These are phyloP conservation scores for Aleiodes testaceus DNA, from an alignment of 2,888 invertebrate genomes.

Conservation along the genomic window DNA sequence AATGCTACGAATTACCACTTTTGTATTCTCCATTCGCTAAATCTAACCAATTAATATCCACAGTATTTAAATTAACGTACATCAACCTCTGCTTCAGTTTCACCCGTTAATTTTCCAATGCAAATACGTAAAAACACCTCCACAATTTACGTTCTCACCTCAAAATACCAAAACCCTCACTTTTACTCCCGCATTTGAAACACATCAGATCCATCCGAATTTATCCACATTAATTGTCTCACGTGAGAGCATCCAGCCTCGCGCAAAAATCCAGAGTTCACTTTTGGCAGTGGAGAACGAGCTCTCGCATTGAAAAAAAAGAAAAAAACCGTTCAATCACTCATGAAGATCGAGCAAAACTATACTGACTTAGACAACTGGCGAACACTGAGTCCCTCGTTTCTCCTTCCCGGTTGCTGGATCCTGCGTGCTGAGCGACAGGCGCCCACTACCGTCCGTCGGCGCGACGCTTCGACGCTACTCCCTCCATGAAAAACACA, in stretches of 20 bases:
- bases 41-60: slow-evolving; percentile 31
- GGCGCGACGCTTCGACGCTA: slow-evolving; percentile 38
- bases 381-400: slow-evolving; percentile 39
- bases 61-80: slow-evolving; percentile 38
- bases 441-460: slow-evolving; percentile 54
- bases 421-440: slow-evolving; percentile 69
- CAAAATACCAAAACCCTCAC: slow-evolving; percentile 40
- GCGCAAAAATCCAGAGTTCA: neutral
- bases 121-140: slow-evolving; percentile 46
- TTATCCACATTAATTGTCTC: slow-evolving; percentile 21
- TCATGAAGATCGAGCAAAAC: slow-evolving; percentile 48
- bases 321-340: slow-evolving; percentile 49
- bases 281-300: slow-evolving; percentile 26
- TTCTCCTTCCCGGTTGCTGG: slow-evolving; percentile 57
- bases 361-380: slow-evolving; percentile 36
- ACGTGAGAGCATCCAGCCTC: too few relatives aligned
- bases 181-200: slow-evolving; percentile 37
- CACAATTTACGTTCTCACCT: slow-evolving; percentile 52
- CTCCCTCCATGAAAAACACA: slow-evolving; percentile 37
- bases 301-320: slow-evolving; percentile 34
- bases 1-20: neutral
- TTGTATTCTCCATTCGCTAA: slow-evolving; percentile 4
- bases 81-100: slow-evolving; percentile 37
- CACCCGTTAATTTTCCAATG: neutral
- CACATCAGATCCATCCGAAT: slow-evolving; percentile 29